Conservation (phyloP, 1,140 invertebrate species). For the Rhyzopertha dominica region DNA sequence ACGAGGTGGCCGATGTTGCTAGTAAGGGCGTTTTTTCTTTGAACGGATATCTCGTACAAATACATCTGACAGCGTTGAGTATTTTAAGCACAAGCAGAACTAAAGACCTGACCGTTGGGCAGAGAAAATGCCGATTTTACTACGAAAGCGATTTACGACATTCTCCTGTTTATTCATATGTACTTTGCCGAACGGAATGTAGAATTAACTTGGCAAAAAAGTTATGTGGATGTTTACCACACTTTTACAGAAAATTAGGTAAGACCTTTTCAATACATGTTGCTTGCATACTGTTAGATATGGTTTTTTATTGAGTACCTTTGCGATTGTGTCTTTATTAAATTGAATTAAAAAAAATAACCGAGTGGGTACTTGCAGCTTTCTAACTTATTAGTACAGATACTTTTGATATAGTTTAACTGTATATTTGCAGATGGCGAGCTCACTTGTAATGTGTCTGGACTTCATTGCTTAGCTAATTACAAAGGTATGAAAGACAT, state of each 20-base stretch:
- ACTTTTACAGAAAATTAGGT: conserved; percentile 56
- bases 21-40: conserved; percentile 28
- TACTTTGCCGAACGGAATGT: conserved; percentile 61
- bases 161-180: conserved; percentile 60
- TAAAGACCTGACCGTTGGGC: conserved; percentile 48
- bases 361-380: no score
- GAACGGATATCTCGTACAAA: conserved; percentile 41
- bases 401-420: no score
- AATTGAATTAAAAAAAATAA: no score
- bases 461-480: conserved; percentile 55
- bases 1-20: conserved; percentile 37
- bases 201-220: conserved; percentile 53
- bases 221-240: conserved; percentile 59
- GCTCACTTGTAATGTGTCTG: conserved; percentile 54
- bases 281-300: no score
- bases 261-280: no score
- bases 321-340: no score
- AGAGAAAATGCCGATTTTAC: conserved; percentile 59
- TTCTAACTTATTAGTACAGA: no score
- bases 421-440: conserved; percentile 49
- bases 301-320: no score
- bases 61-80: conserved; percentile 37
- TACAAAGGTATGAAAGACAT: conserved; percentile 50
- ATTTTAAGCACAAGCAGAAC: conserved; percentile 34
- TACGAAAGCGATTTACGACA: conserved; percentile 58